Evolutionary conservation across 2,797 vertebrate species (phyloP), one percentile per base, ranked within the genome.

Genomic region (Falco naumanni): DNA sequence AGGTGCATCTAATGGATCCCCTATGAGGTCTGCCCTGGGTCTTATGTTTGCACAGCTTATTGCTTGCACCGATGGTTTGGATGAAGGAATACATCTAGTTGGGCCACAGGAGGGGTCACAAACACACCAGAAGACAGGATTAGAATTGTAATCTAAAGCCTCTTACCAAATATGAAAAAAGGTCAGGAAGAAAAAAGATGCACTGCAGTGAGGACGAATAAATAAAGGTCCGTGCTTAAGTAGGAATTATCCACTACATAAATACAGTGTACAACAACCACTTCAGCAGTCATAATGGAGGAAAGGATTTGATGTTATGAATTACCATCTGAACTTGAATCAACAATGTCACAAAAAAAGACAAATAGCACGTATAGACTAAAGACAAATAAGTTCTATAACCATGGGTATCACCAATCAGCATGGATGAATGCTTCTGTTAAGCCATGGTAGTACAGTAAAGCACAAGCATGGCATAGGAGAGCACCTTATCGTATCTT

Each of bases 91-190:
- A 47, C 33, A 31, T 14, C 11, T 56, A 71, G 50, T 7, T 31
- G 31, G 51, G 54, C 26, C 9, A 3, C 41, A 84, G 19, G 29
- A 81, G 76, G 34, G 71, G 45, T 11, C 53, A 14, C 13, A 51
- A 89, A 88, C 34, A 43, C 26, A 80, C 20, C 56, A 61, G 56
- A 71, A 33, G 39, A 70, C 0, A 2, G 45, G 39, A 89, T 87
- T 79, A 95, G 47, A 74, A 71, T 71, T 91, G 48, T 75, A 87
- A 92, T 75, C 77, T 90, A 93, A 94, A 95, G 47, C 59, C 57
- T 93, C 13, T 90, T 86, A 88, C 34, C 54, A 81, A 88, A 56
- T 50, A 43, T 0, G 2, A 88, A 87, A 90, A 81, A 51, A n/a
- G 18, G 45, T 31, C 57, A 57, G 31, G 20, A 78, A 86, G 50